Conservation (phyloP, 2,113 vertebrate genomes). For the Saccopteryx leptura region DNA sequence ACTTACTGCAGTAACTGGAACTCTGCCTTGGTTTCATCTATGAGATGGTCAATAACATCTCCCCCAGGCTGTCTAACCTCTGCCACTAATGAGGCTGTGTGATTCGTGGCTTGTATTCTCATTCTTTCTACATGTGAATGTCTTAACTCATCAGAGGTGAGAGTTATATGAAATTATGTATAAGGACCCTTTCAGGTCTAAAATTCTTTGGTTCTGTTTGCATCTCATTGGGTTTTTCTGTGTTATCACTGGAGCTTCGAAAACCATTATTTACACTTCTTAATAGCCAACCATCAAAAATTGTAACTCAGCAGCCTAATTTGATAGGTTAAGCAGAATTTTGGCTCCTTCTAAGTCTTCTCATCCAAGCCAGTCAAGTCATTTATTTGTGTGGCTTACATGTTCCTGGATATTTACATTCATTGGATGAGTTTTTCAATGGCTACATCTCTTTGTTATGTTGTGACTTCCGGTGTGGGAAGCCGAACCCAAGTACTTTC, state of each 20-base stretch:
- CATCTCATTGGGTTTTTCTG: background rate
- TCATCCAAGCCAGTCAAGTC: background rate
- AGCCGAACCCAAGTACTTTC: background rate
- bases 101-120: background rate
- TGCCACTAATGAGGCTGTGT: background rate
- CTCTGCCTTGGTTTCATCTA: background rate
- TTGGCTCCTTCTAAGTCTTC: background rate
- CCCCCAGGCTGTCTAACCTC: background rate
- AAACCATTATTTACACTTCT: constrained; percentile 31
- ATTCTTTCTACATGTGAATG: background rate
- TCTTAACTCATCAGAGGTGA: constrained; percentile 7
- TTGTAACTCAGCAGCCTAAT: background rate
- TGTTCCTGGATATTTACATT: background rate
- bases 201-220: constrained; percentile 3
- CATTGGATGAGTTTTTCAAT: background rate
- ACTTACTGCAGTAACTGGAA: background rate
- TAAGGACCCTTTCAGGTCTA: background rate
- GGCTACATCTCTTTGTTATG: background rate
- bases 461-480: background rate
- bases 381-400: background rate
- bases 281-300: background rate
- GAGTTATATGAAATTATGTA: background rate
- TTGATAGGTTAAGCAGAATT: background rate
- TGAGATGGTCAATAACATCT: background rate
- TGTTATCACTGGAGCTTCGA: background rate